phyloP scores from a whole-genome alignment of 2,888 invertebrate species.

The Philaethria dido region DNA sequence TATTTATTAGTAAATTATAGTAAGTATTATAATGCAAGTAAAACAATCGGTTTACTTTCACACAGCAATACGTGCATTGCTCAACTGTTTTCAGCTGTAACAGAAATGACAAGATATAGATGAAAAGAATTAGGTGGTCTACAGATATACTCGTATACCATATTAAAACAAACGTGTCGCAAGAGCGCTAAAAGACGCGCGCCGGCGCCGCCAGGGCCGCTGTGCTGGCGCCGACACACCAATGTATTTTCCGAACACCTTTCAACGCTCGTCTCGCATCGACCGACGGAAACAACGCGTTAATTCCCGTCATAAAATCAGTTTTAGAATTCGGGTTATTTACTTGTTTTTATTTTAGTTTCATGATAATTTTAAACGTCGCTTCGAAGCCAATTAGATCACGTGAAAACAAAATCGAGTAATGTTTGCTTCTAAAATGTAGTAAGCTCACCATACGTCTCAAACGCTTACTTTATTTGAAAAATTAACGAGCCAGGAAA shows the following conservation, averaged over 20 bases:
- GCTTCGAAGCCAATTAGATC: constrained; percentile 78
- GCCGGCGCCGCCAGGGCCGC: constrained; percentile 54
- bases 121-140: constrained; percentile 29
- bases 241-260: constrained; percentile 80
- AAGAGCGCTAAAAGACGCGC: constrained; percentile 61
- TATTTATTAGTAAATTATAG: too few species aligned
- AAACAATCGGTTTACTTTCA: too few species aligned
- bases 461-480: constrained; percentile 30
- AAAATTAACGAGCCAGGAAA: constrained; percentile 9
- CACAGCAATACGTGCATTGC: not conserved
- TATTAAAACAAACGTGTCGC: constrained; percentile 61
- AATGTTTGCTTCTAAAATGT: constrained; percentile 43
- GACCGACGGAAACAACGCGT: constrained; percentile 83
- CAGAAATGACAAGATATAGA: constrained; percentile 20
- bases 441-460: constrained; percentile 37
- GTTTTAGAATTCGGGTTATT: constrained; percentile 83
- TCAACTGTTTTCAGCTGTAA: not conserved
- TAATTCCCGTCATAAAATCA: constrained; percentile 84
- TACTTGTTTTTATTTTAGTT: constrained; percentile 83
- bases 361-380: constrained; percentile 80
- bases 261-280: constrained; percentile 82
- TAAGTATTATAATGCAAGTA: too few species aligned
- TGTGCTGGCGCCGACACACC: constrained; percentile 55
- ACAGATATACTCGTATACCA: constrained; percentile 25
- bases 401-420: constrained; percentile 66